Base-by-base conservation (phyloP, 1,140 invertebrate genomes). In the Nephila pilipes region DNA sequence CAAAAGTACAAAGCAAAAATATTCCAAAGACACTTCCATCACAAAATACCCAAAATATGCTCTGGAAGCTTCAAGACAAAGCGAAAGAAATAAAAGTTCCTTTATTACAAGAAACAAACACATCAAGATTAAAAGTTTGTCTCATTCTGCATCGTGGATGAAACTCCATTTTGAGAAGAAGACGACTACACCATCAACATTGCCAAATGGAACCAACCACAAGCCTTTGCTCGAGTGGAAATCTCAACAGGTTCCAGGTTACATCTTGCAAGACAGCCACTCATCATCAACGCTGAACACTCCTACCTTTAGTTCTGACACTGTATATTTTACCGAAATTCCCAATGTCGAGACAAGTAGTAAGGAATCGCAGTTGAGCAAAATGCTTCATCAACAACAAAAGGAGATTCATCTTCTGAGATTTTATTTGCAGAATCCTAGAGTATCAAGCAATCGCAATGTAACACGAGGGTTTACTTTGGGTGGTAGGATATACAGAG, bases 1-100 rank as follows among this genome's bases (percentile, higher is more conserved):
- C 12, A 89, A 79, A 36, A 89, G 54, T 58, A 85, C 57, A 81
- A 83, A 91, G 54, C 89, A 83, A 83, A 60, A 60, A 22, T 63
- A 38, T 32, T 36, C 8, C 16, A 65, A 91, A 57, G 55, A 83
- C 16, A 57, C 55, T 81, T n/a, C 58, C 22, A 54, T 81, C 18
- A 32, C 55, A 38, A 81, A 83, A 22, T 65, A 60, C 10, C 89
- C 88, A 5, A 55, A 90, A 18, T 90, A 90, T 38, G 58, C 46
- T 32, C 18, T 2, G 6, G 75, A 91, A 25, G 38, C 54, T 57
- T 57, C 81, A 29, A 83, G 46, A 55, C 46, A 83, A 83, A 55
- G 22, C 25, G 46, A 55, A 83, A 83, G 8, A 25, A 32, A 55
- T 16, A 83, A 83, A 54, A 83, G 46, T 46, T 55, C 81, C n/a